Evolutionary conservation across 2,113 vertebrate species (phyloP).

Genomic region (Tympanuchus pallidicinctus): DNA sequence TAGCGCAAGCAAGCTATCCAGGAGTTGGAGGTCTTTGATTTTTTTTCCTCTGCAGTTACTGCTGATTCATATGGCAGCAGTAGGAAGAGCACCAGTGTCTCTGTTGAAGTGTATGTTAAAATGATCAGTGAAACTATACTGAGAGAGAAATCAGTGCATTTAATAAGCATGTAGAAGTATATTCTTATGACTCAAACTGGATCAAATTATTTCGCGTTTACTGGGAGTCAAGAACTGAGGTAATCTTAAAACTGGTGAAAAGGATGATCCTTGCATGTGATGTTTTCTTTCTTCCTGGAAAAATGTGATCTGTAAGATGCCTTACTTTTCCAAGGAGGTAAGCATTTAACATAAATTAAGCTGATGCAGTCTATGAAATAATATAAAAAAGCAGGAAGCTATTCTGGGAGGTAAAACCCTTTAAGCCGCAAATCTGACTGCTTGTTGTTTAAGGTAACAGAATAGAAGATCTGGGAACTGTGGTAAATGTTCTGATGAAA

Average conservation of each 20-base stretch:
- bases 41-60: neutral
- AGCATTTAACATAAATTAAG: neutral
- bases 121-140: neutral
- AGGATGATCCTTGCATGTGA: fast-evolving
- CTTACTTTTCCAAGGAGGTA: neutral
- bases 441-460: neutral
- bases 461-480: neutral
- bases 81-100: neutral
- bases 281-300: neutral
- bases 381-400: neutral
- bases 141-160: neutral
- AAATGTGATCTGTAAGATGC: neutral
- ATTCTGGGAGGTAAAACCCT: neutral
- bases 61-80: neutral
- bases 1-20: fast-evolving
- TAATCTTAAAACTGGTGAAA: neutral
- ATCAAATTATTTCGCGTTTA: neutral
- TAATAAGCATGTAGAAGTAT: neutral
- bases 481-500: neutral
- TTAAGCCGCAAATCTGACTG: neutral
- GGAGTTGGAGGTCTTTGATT: neutral
- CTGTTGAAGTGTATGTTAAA: neutral
- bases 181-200: neutral
- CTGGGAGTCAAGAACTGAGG: neutral
- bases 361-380: neutral